These are phyloP conservation scores for Meliscaeva auricollis DNA, from an alignment of 2,888 invertebrate genomes.

Conservation along the genomic window DNA sequence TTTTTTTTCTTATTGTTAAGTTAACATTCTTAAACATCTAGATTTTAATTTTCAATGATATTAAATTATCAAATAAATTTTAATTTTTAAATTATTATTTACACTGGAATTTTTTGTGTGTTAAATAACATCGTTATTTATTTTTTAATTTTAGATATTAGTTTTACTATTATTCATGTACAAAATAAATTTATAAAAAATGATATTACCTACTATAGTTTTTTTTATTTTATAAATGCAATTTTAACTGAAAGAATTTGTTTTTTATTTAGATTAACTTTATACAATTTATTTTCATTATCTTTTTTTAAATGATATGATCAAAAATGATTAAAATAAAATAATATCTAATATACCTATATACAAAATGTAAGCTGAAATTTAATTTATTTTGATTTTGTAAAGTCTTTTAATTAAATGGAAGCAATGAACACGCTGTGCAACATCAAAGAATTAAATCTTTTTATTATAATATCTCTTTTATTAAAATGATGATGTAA, in stretches of 20 bases:
- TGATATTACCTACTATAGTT: not conserved
- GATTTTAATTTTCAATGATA: not conserved
- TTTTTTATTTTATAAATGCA: constrained; percentile 4
- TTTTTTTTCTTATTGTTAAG: constrained; percentile 8
- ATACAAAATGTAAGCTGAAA: constrained; percentile 10
- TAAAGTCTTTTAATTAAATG: constrained; percentile 12
- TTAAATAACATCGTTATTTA: not conserved
- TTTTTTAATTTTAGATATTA: not conserved
- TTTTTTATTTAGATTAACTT: not conserved
- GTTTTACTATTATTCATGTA: not conserved
- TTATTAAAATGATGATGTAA: constrained; percentile 5
- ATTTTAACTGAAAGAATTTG: not conserved
- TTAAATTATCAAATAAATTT: not conserved
- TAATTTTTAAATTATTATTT: constrained; percentile 15
- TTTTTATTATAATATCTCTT: no score
- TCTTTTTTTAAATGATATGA: not conserved
- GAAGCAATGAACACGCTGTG: constrained; percentile 2
- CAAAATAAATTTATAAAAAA: constrained; percentile 22
- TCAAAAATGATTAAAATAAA: not conserved
- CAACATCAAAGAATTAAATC: not conserved
- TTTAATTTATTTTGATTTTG: not conserved
- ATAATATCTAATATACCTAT: constrained; percentile 13
- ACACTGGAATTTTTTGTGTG: constrained; percentile 7
- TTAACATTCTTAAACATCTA: constrained; percentile 40
- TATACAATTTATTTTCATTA: not conserved